Percentiles rank a stretch among this genome's conserved stretches.
Evolutionary conservation across 2,797 vertebrate genomes (phyloP).

Genomic region (Columba guinea): DNA sequence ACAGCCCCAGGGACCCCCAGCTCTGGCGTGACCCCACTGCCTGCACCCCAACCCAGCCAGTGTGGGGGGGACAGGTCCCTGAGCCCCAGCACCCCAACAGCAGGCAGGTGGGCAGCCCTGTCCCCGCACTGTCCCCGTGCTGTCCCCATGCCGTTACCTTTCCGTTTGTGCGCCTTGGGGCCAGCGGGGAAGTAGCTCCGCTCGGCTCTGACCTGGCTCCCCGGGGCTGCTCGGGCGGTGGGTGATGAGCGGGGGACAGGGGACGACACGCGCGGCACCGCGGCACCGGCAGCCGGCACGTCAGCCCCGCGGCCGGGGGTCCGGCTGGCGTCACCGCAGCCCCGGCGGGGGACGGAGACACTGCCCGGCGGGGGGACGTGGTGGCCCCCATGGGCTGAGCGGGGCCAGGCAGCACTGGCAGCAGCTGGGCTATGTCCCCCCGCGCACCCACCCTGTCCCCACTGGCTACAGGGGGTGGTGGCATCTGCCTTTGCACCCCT

Average conservation of each 20-base stretch:
- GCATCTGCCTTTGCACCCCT: not conserved
- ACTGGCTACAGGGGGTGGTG: not conserved
- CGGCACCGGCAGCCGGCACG: not conserved
- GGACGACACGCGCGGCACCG: not conserved
- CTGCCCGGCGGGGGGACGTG: not conserved
- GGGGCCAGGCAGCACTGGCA: not conserved
- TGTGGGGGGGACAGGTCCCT: fast-evolving
- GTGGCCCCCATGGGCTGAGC: not conserved
- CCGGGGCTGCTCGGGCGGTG: conserved; percentile 5
- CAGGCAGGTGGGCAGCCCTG: no score
- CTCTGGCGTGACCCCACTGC: not conserved
- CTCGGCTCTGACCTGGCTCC: conserved; percentile 54
- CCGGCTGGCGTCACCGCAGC: not conserved
- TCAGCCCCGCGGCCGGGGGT: not conserved
- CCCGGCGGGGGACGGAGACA: not conserved
- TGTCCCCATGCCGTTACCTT: conserved; percentile 14
- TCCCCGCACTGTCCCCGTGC: fast-evolving
- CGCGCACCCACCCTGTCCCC: not conserved
- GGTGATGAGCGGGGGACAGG: not conserved
- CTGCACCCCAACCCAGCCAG: no score
- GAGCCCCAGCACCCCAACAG: not conserved
- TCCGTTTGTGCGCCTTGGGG: conserved; percentile 60
- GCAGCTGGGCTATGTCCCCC: not conserved
- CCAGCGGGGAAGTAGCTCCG: conserved; percentile 44
- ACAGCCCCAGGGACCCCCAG: not conserved